phyloP scores from a whole-genome alignment of 1,140 invertebrate species.

The Drosophila varians region DNA sequence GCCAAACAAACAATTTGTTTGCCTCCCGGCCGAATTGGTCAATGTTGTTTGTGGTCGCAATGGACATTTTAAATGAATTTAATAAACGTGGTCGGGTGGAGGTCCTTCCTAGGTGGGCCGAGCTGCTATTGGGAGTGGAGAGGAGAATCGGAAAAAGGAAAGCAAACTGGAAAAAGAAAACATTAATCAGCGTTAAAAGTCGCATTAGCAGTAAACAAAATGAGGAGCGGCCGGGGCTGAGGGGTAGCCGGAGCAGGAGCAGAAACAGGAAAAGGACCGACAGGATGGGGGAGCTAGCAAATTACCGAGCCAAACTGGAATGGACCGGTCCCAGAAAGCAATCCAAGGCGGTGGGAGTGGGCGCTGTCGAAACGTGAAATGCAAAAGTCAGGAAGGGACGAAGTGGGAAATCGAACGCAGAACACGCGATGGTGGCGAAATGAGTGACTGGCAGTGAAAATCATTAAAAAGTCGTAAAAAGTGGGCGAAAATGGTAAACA shows the following conservation, averaged over 20 bases:
- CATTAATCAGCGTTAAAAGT: constrained; percentile 82
- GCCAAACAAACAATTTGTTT: constrained; percentile 66
- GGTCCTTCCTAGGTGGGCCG: background rate
- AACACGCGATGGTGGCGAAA: constrained; percentile 72
- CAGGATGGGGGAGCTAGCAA: constrained; percentile 27
- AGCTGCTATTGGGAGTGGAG: background rate
- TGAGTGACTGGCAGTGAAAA: constrained; percentile 82
- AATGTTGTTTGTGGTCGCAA: constrained; percentile 58
- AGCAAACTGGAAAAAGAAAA: constrained; percentile 53
- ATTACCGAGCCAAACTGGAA: constrained; percentile 50
- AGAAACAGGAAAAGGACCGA: background rate
- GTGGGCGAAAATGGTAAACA: constrained; percentile 75
- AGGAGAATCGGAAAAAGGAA: constrained; percentile 19
- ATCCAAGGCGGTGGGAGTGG: constrained; percentile 26
- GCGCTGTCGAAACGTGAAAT: constrained; percentile 44
- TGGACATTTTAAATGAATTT: constrained; percentile 68
- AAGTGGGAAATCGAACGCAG: constrained; percentile 17
- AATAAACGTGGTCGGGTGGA: constrained; percentile 43
- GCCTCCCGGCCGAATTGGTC: constrained; percentile 53
- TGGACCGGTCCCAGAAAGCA: constrained; percentile 35
- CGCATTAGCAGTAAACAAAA: constrained; percentile 78
- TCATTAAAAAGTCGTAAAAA: constrained; percentile 83
- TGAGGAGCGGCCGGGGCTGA: constrained; percentile 40
- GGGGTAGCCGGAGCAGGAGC: no score
- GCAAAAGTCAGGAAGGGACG: constrained; percentile 60